These are phyloP conservation scores for Drosophila rufa DNA, from an alignment of 1,140 invertebrate species.

Conservation along the genomic window DNA sequence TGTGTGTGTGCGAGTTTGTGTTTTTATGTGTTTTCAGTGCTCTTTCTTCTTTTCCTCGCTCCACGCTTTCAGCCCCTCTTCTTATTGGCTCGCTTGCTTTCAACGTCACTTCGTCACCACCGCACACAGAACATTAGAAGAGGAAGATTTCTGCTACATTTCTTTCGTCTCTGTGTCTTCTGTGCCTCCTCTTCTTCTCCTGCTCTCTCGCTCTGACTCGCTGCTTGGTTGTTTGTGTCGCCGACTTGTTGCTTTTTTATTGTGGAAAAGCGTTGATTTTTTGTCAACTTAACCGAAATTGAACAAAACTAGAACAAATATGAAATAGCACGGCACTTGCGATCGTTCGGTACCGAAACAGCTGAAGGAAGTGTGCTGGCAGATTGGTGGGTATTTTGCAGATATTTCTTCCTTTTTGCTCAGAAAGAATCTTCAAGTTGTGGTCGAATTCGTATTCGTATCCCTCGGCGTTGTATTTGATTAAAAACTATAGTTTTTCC, in stretches of 20 bases:
- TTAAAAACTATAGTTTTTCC: slow-evolving; percentile 6
- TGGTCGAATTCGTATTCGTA: no score
- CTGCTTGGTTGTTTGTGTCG: slow-evolving; percentile 30
- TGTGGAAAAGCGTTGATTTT: slow-evolving; percentile 21
- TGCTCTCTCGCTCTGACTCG: not conserved
- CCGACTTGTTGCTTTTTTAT: slow-evolving; percentile 19
- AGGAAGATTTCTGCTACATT: slow-evolving; percentile 44
- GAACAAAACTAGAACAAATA: slow-evolving; percentile 39
- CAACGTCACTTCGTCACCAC: slow-evolving; percentile 61
- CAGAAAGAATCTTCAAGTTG: not conserved
- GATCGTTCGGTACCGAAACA: slow-evolving; percentile 16
- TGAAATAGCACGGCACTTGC: slow-evolving; percentile 37
- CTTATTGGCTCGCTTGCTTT: slow-evolving; percentile 43
- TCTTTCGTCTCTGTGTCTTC: slow-evolving; percentile 31
- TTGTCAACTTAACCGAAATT: slow-evolving; percentile 17
- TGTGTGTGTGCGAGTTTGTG: slow-evolving; percentile 33
- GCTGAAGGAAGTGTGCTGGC: not conserved
- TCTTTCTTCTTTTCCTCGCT: slow-evolving; percentile 38
- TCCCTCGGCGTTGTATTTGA: not conserved
- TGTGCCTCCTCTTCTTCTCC: not conserved
- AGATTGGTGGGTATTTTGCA: slow-evolving; percentile 3
- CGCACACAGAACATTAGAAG: slow-evolving; percentile 42
- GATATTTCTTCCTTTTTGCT: not conserved
- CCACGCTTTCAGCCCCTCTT: slow-evolving; percentile 16
- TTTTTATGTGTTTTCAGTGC: slow-evolving; percentile 38